Base-by-base conservation (phyloP, 2,797 vertebrate species). In the Falco rusticolus region DNA sequence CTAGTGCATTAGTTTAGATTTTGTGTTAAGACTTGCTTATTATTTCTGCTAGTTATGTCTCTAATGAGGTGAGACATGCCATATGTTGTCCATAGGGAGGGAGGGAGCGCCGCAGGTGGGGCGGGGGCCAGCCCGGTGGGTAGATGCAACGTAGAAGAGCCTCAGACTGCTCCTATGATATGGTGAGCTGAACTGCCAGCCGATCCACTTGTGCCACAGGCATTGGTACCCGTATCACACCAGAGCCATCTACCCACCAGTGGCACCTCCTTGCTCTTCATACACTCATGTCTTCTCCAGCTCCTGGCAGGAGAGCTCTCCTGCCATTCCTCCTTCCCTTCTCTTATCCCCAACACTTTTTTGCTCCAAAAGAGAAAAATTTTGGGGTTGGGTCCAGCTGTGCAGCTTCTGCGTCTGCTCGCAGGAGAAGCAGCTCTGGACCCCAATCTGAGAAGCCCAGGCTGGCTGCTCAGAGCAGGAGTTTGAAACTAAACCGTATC, bases 1-100 rank as follows among this genome's bases (percentile, higher is more conserved):
- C 31, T 72, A 16, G n/a, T 5, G 28, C 41, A 24, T 60, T 70
- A 19, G 66, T 75, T 87, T 56, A 51, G 64, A 37, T 80, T 92
- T 84, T 71, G 64, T 60, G 83, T 90, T 37, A 77, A 84, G 87
- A 83, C 83, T 89, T 79, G 87, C 93, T 94, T 90, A 94, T 97
- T 93, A 95, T 95, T 95, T 95, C 93, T 92, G 95, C 84, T 96
- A 95, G 88, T 96, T 96, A 85, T 89, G 88, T 59, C 90, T 95
- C 94, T 96, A 96, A 97, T 97, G 95, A 95, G 91, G 91, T 96
- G 96, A 96, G 91, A 96, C 94, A 1, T 78, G 91, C 96, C 96
- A 92, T 97, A 97, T 97, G 96, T 71, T 96, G 94, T 95, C 96
- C 72, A 2, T 54, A 37, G 94, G 92, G 96, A 96, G 61, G 65